Base-by-base conservation (phyloP, 2,797 vertebrate species). In the Ptychadena robeensis region DNA sequence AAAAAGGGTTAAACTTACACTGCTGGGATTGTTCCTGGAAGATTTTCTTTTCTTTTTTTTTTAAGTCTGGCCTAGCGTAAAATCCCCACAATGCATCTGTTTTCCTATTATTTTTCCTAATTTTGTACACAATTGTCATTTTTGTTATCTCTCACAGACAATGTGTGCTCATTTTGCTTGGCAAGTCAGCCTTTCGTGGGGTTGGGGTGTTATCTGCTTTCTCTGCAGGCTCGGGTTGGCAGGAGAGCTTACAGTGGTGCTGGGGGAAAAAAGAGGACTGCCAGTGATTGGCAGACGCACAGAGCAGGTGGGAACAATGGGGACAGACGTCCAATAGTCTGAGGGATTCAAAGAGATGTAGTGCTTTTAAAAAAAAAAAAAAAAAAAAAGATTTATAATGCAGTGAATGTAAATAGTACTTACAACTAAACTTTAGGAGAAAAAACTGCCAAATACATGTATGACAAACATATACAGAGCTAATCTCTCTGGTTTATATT, bases 231-330 rank as follows among this genome's bases (percentile, higher is more conserved):
- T 37, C 48, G 15, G 74, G 35, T 59, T 81, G 80, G 80, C 63
- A 57, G 64, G 71, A 81, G 31, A 74, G 80, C 32, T 48, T 74
- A 61, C 80, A 74, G 2, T 74, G 80, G 71, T 81, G 80, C 34
- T 22, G 44, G 11, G 61, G 18, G 18, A 40, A 81, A 15, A 32
- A 34, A 27, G 71, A n/a, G 7, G 68, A 65, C 69, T 80, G 37
- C 57, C 31, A 18, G 80, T 81, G n/a, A 74, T 74, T 31, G 15
- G 57, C 38, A 81, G 18, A 25, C 9, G 25, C 14, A 72, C 57
- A 44, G 61, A 68, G 64, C 80, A 81, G 80, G 80, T 81, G 37
- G 71, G 57, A 34, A 66, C 28, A 31, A 65, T 31, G 44, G 48
- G 44, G 9, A 57, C 27, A 37, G 25, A 22, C 73, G 57, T 72